Conservation (phyloP, 2,888 invertebrate genomes). For the Acanthococcus lagerstroemiae region DNA sequence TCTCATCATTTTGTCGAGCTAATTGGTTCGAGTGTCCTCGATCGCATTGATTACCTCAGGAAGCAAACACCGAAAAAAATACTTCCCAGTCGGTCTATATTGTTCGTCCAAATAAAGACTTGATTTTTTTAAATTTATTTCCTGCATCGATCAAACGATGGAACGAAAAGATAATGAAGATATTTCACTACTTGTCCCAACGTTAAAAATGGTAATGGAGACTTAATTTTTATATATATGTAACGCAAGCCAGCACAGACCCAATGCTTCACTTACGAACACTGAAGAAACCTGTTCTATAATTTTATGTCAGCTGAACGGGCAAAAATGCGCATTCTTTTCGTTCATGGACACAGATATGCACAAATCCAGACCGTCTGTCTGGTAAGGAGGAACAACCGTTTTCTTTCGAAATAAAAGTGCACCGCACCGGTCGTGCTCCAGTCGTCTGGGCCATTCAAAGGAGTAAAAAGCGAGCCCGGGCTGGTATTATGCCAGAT, state of each 20-base stretch:
- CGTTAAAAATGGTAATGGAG: conserved; percentile 14
- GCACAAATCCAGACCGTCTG: neutral
- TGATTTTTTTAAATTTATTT: neutral
- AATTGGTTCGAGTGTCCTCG: no score
- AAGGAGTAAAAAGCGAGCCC: no score
- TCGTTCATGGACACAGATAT: neutral
- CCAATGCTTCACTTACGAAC: conserved; percentile 24
- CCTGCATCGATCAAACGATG: neutral
- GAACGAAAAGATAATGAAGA: conserved; percentile 24
- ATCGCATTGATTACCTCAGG: no score
- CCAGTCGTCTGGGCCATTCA: no score
- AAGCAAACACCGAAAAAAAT: no score
- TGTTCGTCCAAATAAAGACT: no score
- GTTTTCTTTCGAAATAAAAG: neutral
- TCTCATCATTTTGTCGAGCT: no score
- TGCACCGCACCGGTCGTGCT: no score
- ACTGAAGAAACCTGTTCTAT: conserved; percentile 14
- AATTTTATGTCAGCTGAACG: conserved; percentile 16
- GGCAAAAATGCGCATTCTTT: conserved; percentile 18
- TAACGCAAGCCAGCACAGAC: conserved; percentile 13
- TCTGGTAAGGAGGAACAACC: neutral
- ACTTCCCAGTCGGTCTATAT: no score
- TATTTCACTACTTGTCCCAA: conserved; percentile 9
- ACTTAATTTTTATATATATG: conserved; percentile 20
- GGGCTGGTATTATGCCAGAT: no score